These are phyloP conservation scores for Drosophila teissieri DNA, from an alignment of 1,140 invertebrate species.

Conservation along the genomic window DNA sequence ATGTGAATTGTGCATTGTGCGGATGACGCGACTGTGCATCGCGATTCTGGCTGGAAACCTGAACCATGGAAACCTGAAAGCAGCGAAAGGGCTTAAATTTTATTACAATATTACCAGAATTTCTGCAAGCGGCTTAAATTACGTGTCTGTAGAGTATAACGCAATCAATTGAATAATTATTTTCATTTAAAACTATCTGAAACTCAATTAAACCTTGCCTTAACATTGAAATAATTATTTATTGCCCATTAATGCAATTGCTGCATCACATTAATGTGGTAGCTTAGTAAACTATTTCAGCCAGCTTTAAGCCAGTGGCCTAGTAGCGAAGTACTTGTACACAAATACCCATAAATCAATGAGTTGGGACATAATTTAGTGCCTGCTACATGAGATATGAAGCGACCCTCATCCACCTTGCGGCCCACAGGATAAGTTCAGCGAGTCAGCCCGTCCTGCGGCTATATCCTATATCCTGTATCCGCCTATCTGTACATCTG, in stretches of 20 bases:
- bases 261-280: too few relatives aligned
- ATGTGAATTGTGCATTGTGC: constrained; percentile 39
- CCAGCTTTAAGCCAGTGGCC: too few relatives aligned
- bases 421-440: constrained; percentile 20
- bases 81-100: constrained; percentile 25
- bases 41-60: constrained; percentile 15
- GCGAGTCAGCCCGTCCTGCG: constrained; percentile 20
- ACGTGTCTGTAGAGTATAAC: too few relatives aligned
- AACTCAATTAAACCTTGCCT: too few relatives aligned
- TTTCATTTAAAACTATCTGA: too few relatives aligned
- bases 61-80: constrained; percentile 26
- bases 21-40: constrained; percentile 45
- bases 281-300: neutral
- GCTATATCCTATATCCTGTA: neutral
- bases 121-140: neutral
- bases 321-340: neutral
- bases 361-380: constrained; percentile 13
- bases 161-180: too few relatives aligned
- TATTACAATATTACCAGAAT: neutral
- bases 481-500: neutral
- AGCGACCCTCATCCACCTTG: neutral
- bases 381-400: neutral
- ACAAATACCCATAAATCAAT: constrained; percentile 4
- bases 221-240: too few relatives aligned
- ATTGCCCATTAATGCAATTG: neutral